Base-by-base conservation (phyloP, 1,140 invertebrate species). In the Diorhabda sublineata region DNA sequence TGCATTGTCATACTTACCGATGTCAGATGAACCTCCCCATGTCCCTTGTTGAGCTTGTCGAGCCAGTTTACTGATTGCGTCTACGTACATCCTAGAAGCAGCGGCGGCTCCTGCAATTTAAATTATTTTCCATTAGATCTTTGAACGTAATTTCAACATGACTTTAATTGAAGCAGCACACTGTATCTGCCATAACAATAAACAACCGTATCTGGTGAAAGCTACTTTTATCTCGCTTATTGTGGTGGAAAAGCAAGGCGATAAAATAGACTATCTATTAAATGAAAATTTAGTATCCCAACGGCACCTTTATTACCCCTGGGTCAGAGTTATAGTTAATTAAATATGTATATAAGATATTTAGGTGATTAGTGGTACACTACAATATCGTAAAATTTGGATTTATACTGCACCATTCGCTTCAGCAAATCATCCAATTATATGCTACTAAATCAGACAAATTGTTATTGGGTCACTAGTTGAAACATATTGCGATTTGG, bases 21-120 rank as follows among this genome's bases (percentile, higher is more conserved):
- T 93, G 88, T 96, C 93, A 73, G 91, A 88, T 73, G 92, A 94
- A 81, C 92, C 92, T 76, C 92, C 92, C 90, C 91, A 92, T 68
- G 91, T 92, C 57, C 90, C 91, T 79, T 95, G 91, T 82, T 95
- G 92, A 66, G 93, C 92, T 79, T 95, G 92, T 73, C 90, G 85
- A 45, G 92, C 92, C 75, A 96, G 84, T 81, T 93, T 92, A 67
- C 90, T 91, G 79, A 96, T 88, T 73, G 92, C 91, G 78, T 96
- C 93, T 74, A 94, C 91, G 82, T 95, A 96, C 73, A 94, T 82
- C 52, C 92, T 86, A 42, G 92, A 93, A 58, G 93, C 93, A 66
- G 92, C 91, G 66, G 93, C 92, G 73, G 92, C 92, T 80, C 92
- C 93, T 95, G 85, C 64, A 86, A 84, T 9, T 8, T 8, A 52